phyloP scores from a whole-genome alignment of 2,888 invertebrate species.

The Amphipyra berbera region DNA sequence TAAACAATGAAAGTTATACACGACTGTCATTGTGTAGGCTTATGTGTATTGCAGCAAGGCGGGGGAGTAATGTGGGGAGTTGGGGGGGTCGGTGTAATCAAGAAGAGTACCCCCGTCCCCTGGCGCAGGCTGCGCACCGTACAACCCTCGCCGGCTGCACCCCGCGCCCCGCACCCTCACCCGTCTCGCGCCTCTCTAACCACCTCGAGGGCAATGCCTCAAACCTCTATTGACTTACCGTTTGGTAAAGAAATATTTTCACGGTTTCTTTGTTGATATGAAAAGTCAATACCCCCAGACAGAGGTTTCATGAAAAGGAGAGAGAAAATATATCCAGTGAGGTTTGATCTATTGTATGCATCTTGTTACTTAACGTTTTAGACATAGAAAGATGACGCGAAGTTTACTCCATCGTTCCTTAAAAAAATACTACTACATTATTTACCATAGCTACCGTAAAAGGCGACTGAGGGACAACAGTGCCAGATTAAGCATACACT shows the following conservation, averaged over 20 bases:
- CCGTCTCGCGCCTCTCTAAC: constrained; percentile 67
- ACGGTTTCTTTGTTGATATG: constrained; percentile 82
- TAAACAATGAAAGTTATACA: constrained; percentile 70
- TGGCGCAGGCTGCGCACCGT: constrained; percentile 73
- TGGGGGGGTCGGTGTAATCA: constrained; percentile 82
- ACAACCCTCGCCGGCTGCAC: constrained; percentile 55
- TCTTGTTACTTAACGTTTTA: constrained; percentile 28
- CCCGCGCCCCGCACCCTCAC: constrained; percentile 42
- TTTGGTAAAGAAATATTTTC: constrained; percentile 82
- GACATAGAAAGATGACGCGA: not conserved
- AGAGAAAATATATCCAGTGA: constrained; percentile 31
- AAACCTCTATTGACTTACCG: constrained; percentile 88
- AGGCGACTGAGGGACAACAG: no score
- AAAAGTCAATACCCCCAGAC: constrained; percentile 73
- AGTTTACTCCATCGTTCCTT: not conserved
- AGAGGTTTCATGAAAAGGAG: constrained; percentile 34
- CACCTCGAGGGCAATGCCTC: constrained; percentile 86
- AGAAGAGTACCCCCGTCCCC: constrained; percentile 89
- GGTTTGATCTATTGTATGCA: constrained; percentile 32
- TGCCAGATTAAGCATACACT: no score
- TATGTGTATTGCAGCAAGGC: constrained; percentile 77
- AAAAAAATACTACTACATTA: not conserved
- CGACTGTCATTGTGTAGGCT: constrained; percentile 79
- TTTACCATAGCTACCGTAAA: no score
- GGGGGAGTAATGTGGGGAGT: constrained; percentile 67